Evolutionary conservation across 2,888 invertebrate genomes (phyloP).

Genomic region (Melitaea athalia): DNA sequence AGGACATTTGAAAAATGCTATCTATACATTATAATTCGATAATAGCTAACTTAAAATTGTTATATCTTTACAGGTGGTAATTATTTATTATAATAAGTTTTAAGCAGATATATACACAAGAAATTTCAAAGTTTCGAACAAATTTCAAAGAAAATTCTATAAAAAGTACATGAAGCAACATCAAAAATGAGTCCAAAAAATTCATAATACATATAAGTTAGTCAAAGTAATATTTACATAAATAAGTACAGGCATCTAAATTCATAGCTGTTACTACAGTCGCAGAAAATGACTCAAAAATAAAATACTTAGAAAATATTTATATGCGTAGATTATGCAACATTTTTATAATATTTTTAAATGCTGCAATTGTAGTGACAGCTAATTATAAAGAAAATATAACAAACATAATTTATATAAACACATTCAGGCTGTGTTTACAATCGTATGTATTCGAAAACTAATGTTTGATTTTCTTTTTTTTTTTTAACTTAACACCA

Average conservation of each 20-base stretch:
- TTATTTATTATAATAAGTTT: background rate
- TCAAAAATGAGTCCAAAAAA: conserved; percentile 25
- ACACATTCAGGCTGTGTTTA: conserved; percentile 13
- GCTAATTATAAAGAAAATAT: conserved; percentile 26
- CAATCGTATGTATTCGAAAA: background rate
- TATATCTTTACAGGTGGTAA: conserved; percentile 1
- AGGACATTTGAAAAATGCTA: conserved; percentile 1
- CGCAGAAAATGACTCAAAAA: conserved; percentile 8
- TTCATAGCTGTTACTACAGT: conserved; percentile 14
- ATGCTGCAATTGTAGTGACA: conserved; percentile 23
- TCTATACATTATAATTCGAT: conserved; percentile 1
- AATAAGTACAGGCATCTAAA: conserved; percentile 36
- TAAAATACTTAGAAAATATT: background rate
- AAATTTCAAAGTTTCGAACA: conserved; percentile 7
- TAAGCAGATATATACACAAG: conserved; percentile 9
- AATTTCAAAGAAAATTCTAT: background rate
- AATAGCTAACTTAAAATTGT: background rate
- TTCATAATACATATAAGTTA: conserved; percentile 31
- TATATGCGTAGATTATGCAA: background rate
- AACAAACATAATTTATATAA: conserved; percentile 28
- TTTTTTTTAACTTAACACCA: background rate
- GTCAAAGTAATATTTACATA: conserved; percentile 32
- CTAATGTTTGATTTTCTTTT: background rate
- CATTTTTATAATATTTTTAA: conserved; percentile 1
- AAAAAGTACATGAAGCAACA: background rate